These are phyloP conservation scores for Cladorhizidae sp. DNA, from an alignment of 37 sponge, comb jelly and placozoan genomes.

Conservation along the genomic window DNA sequence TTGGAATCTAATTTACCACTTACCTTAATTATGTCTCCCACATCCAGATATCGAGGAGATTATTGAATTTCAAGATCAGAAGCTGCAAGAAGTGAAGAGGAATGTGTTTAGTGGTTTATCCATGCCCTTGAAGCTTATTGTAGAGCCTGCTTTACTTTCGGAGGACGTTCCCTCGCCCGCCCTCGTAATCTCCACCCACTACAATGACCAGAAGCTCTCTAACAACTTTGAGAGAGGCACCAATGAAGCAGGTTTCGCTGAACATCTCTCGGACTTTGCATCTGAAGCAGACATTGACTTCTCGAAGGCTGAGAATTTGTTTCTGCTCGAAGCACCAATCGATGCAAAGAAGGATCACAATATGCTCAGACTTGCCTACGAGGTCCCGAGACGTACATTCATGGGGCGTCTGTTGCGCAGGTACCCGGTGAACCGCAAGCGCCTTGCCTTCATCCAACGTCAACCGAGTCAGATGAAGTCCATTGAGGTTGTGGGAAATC, in stretches of 20 bases:
- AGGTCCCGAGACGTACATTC: constrained; percentile 33
- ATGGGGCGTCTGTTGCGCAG: constrained; percentile 40
- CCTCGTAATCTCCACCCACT: constrained; percentile 49
- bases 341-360: constrained; percentile 54
- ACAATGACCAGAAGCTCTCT: constrained; percentile 33
- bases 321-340: constrained; percentile 54
- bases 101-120: not conserved
- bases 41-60: constrained; percentile 34
- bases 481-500: constrained; percentile 1
- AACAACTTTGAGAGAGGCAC: not conserved
- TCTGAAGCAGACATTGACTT: constrained; percentile 43
- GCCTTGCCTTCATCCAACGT: constrained; percentile 58
- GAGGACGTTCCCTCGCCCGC: constrained; percentile 12
- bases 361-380: constrained; percentile 44
- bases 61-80: constrained; percentile 45
- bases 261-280: not conserved
- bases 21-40: too few relatives aligned
- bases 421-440: constrained; percentile 40
- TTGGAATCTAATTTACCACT: not conserved
- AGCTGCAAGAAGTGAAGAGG: constrained; percentile 43
- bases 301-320: constrained; percentile 46
- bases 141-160: constrained; percentile 27
- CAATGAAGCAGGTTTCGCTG: not conserved
- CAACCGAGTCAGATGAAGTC: not conserved
- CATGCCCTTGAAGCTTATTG: constrained; percentile 20